Conservation (phyloP, 1,140 invertebrate species). For the Sycophaga agraensis region DNA sequence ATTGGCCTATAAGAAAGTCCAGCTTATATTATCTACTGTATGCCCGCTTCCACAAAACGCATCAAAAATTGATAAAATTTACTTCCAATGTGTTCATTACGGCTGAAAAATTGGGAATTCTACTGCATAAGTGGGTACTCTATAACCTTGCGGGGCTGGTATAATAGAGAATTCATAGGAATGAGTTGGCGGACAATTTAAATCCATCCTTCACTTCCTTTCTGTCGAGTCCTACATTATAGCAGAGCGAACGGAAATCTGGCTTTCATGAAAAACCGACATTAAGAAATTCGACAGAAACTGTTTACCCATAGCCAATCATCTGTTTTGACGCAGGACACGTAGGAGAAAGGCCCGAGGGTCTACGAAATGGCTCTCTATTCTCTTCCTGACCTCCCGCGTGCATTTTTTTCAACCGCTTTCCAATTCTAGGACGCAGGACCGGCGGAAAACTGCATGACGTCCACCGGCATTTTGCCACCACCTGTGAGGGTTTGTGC, state of each 20-base stretch:
- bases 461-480: neutral
- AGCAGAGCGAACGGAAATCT: neutral
- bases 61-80: too few species aligned
- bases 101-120: too few species aligned
- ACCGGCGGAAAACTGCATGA: neutral
- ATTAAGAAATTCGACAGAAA: neutral
- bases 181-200: too few species aligned
- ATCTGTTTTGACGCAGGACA: slow-evolving; percentile 17
- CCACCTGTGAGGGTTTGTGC: too few species aligned
- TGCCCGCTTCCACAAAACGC: too few species aligned
- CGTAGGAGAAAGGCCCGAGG: neutral
- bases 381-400: neutral
- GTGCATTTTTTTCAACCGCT: neutral
- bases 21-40: neutral
- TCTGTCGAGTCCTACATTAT: neutral
- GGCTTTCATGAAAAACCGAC: too few species aligned
- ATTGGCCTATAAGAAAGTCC: neutral
- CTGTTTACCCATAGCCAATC: slow-evolving; percentile 11
- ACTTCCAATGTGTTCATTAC: too few species aligned
- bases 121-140: too few species aligned
- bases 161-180: too few species aligned
- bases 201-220: too few species aligned
- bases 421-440: neutral
- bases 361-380: neutral
- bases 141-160: too few species aligned